Conservation (phyloP, 2,113 vertebrate species). For the Platysternon megacephalum region DNA sequence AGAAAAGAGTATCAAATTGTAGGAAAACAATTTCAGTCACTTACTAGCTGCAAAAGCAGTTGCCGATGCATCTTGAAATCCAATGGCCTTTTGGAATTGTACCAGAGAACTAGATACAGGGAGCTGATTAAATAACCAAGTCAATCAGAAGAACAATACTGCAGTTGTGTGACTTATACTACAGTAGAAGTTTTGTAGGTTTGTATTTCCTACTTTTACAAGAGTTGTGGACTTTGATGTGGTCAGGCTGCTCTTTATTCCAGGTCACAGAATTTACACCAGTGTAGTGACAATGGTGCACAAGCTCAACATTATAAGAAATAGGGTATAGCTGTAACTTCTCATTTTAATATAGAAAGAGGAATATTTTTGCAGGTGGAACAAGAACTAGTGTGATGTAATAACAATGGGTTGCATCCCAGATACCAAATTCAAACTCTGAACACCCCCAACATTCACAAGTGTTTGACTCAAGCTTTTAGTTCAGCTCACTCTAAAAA, state of each 20-base stretch:
- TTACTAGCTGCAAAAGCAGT: background rate
- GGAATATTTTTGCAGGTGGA: background rate
- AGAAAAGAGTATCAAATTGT: background rate
- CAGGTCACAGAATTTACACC: background rate
- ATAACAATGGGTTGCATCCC: background rate
- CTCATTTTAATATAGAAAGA: background rate
- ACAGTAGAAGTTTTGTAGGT: background rate
- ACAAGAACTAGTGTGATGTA: background rate
- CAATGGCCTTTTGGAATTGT: background rate
- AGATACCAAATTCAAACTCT: background rate
- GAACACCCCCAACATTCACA: background rate
- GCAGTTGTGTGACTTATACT: background rate
- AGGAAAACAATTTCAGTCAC: background rate
- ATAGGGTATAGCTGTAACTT: background rate
- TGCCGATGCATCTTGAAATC: background rate
- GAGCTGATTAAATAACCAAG: background rate
- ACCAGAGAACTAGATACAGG: background rate
- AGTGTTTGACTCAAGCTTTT: background rate
- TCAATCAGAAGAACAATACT: background rate
- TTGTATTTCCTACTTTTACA: background rate
- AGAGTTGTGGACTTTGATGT: background rate
- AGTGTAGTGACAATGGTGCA: background rate
- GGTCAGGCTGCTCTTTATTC: background rate
- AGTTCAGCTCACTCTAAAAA: background rate
- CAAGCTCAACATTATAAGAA: background rate